Evolutionary conservation across 2,113 vertebrate species (phyloP).

Genomic region (Chrysemys picta): DNA sequence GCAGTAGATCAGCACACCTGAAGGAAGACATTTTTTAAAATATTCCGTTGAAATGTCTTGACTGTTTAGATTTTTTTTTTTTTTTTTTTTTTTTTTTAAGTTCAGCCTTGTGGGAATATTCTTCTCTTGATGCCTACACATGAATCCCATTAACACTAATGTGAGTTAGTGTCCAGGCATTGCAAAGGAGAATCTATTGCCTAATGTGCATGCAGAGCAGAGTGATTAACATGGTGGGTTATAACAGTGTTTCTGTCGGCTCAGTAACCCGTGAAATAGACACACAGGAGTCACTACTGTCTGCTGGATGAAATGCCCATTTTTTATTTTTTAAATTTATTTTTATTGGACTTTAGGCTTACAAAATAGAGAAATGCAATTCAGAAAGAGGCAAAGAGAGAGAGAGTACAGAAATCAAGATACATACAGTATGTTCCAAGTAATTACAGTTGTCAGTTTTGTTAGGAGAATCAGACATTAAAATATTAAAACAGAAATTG

Average conservation of each 20-base stretch:
- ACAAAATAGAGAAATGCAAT: neutral
- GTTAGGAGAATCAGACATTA: neutral
- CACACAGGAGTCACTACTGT: slow-evolving; percentile 28
- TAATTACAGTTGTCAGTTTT: neutral
- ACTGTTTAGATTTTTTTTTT: neutral
- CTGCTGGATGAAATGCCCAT: neutral
- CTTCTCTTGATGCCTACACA: neutral
- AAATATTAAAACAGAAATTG: neutral
- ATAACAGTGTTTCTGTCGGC: neutral
- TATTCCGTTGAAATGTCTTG: neutral
- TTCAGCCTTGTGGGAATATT: neutral
- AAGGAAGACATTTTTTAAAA: neutral
- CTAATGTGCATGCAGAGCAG: neutral
- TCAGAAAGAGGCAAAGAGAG: neutral
- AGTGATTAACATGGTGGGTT: slow-evolving; percentile 20
- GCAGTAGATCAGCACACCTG: rapidly evolving
- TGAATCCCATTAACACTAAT: slow-evolving; percentile 7
- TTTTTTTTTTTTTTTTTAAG: neutral
- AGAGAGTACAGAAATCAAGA: neutral
- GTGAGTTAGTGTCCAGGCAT: neutral
- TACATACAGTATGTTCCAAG: neutral
- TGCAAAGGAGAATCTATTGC: neutral
- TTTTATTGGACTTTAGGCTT: neutral
- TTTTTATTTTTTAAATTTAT: neutral
- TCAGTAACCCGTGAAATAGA: slow-evolving; percentile 14